Evolutionary conservation across 2,888 invertebrate species (phyloP), one percentile per base, ranked within the genome.

Genomic region (Thyatira batis): DNA sequence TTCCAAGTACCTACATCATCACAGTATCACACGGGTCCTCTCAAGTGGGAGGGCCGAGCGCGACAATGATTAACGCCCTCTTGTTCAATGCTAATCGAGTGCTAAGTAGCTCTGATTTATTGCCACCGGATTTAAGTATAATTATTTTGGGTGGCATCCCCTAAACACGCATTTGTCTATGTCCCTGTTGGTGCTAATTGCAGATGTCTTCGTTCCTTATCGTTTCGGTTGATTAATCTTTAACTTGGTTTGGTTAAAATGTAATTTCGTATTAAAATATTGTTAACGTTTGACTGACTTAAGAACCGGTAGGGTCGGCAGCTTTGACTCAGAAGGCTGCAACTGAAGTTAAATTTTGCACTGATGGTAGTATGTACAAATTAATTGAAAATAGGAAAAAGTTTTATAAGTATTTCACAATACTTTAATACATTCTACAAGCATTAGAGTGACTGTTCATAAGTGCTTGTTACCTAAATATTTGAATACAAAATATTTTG

Each of bases 51-150:
- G 69, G 75, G 65, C 51, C 55, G 45, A 27, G 39, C 39, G 39
- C 17, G 48, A 48, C 48, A 73, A 81, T 86, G 85, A 87, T 85
- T 82, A 85, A 90, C 81, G 60, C 73, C 65, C 83, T 80, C 89
- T 89, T 87, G 88, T 87, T 84, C 78, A 68, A 91, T 91, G 90
- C 88, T 91, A 91, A 91, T 91, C 88, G 88, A 69, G 76, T 72
- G 78, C 80, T 84, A 82, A 85, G 85, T 79, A 81, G 78, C 82
- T 65, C 51, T 80, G 85, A 85, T 85, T 85, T 85, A 85, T 80
- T 52, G 67, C 69, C 52, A 3, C 3, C 25, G 76, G 80, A 78
- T 84, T 84, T 75, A 80, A 78, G 76, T 82, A 82, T 79, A 82
- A 84, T 84, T 83, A 84, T 84, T 83, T 78, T 69, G 68, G 56